Base-by-base conservation (phyloP, 2,113 vertebrate genomes). In the Campylorhamphus procurvoides region DNA sequence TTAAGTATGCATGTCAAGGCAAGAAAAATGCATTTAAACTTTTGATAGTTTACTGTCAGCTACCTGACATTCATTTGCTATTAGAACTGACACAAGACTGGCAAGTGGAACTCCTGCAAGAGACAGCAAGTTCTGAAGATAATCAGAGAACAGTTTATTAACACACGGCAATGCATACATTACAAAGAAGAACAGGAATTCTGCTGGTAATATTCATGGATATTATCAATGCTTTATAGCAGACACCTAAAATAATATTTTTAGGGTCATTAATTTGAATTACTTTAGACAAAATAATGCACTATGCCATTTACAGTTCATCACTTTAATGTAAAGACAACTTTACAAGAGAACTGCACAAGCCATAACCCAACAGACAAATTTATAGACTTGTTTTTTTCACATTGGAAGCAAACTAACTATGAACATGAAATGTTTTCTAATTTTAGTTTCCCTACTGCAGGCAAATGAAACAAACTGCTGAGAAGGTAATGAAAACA, bases 211-310 rank as follows among this genome's bases (percentile, higher is more conserved):
- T 97, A 97, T 90, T 72, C 40, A 40, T 95, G 93, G 80, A 69
- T 97, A 80, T 89, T 92, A 81, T 53, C 47, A 94, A 55, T 91
- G 94, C 55, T 91, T 97, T 96, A 88, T 90, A 78, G 77, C 60
- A 84, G 87, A 77, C 35, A 90, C 90, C 79, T 96, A 94, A 81
- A 94, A 82, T 92, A 94, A 87, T 94, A 73, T 96, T 97, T 95
- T 89, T 95, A 94, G 83, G 94, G 63, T 81, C 91, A 97, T 97
- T 98, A 94, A 91, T 94, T 92, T 96, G 94, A 98, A 97, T 97
- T 97, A 97, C 60, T 96, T 90, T 91, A 84, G 69, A 75, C 82
- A 97, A 97, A 97, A 96, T 97, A 93, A 97, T 80, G 46, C 82
- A 96, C 78, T 72, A 52, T 3, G 8, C 66, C 86, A 95, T 96